Base-by-base conservation (phyloP, 1,140 invertebrate species). In the Drosophila kikkawai region DNA sequence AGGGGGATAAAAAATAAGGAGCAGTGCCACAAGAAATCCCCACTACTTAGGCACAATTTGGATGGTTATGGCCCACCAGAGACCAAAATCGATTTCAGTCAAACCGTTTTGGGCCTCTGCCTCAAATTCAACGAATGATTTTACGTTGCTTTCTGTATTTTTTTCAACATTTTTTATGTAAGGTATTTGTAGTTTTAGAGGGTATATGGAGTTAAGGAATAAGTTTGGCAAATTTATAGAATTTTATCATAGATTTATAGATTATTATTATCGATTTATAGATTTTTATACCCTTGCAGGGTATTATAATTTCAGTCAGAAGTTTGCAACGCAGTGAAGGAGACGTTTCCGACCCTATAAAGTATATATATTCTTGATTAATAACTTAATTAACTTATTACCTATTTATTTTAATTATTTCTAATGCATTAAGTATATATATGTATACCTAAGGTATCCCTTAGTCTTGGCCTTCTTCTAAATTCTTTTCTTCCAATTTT, bases 31-130 rank as follows among this genome's bases (percentile, higher is more conserved):
- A 36, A 22, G 57, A 60, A 74, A 74, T 74, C 67, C 55, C 71
- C 82, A 82, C 82, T 91, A 91, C 82, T 91, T 91, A 91, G 90
- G 70, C 90, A 79, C 91, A 91, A 91, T 91, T 91, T 87, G 85
- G 75, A 74, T 83, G 85, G 77, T 86, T 90, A 91, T 90, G 86
- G 80, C 80, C 87, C 90, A 87, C 90, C 77, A 79, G 90, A 90
- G 90, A 91, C 84, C 64, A 56, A 75, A 88, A 88, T 88, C 80
- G 84, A 88, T 88, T 88, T 87, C 84, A 50, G 47, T 61, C 77
- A 87, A 87, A 53, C 79, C 75, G 32, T 51, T 71, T 79, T 61
- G 58, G 53, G 36, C 36, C 26, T 56, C 66, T 42, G 26, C 37
- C 29, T 37, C 26, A 75, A 87, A 90, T 90, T 90, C 81, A 79